Evolutionary conservation across 2,113 vertebrate species (phyloP).

Genomic region (Lophura nycthemera): DNA sequence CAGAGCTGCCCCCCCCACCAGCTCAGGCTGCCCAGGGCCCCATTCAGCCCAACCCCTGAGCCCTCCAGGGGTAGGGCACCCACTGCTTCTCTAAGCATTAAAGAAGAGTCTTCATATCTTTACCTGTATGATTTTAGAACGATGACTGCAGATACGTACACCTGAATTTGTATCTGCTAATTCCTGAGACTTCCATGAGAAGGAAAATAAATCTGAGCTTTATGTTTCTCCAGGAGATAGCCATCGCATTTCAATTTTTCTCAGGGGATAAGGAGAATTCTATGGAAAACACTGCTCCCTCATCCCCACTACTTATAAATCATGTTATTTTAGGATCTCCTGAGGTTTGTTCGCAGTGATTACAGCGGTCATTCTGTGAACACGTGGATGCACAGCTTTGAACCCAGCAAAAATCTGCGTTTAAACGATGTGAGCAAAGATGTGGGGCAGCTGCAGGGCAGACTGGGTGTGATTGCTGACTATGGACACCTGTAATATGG

Average conservation of each 20-base stretch:
- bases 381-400: accelerated
- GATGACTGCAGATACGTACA: not conserved
- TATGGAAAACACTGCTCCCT: not conserved
- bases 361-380: not conserved
- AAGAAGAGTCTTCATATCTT: not conserved
- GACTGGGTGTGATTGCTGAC: not conserved
- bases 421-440: not conserved
- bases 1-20: too few species aligned
- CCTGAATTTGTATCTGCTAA: not conserved
- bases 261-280: not conserved
- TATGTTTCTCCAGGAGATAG: not conserved
- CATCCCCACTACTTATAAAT: not conserved
- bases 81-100: not conserved
- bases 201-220: not conserved
- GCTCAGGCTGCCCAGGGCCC: too few species aligned
- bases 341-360: not conserved
- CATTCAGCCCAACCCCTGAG: too few species aligned
- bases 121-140: not conserved
- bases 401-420: not conserved
- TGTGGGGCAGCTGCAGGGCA: accelerated
- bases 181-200: not conserved
- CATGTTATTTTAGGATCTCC: accelerated
- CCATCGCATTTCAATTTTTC: accelerated
- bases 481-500: not conserved
- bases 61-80: too few species aligned